Percentiles rank a stretch among this genome's conserved stretches.
phyloP scores from a whole-genome alignment of 2,113 vertebrate species.

The Fregetta grallaria region DNA sequence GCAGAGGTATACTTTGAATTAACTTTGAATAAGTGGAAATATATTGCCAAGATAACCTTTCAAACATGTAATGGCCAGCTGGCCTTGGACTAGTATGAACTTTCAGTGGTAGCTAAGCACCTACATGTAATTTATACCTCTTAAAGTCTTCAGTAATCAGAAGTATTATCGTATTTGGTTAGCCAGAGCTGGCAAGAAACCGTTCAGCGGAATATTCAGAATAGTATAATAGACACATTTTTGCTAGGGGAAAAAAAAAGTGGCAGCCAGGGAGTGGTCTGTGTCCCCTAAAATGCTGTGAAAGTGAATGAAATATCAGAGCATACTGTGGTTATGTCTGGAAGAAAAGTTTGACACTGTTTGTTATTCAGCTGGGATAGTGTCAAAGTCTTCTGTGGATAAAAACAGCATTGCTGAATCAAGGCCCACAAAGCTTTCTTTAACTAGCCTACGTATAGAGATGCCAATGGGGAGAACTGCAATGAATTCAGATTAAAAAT shows the following conservation, averaged over 20 bases:
- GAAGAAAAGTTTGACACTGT: not conserved
- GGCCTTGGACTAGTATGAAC: not conserved
- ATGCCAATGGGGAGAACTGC: slow-evolving; percentile 79
- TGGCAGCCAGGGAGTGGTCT: not conserved
- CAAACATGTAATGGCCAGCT: not conserved
- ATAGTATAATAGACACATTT: not conserved
- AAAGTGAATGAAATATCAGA: not conserved
- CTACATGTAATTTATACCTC: not conserved
- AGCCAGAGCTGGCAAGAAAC: not conserved
- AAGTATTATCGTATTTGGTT: not conserved
- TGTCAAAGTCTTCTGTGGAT: not conserved
- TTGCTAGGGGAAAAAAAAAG: not conserved
- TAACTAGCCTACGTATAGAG: slow-evolving; percentile 86
- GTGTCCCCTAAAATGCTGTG: not conserved
- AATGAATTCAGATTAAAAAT: slow-evolving; percentile 88
- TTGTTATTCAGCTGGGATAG: not conserved
- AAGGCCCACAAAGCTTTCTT: slow-evolving; percentile 63
- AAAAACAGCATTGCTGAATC: not conserved
- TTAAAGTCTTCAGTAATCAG: not conserved
- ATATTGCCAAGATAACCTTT: not conserved
- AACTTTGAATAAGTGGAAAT: not conserved
- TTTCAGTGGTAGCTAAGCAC: not conserved
- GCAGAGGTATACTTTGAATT: not conserved
- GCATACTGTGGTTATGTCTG: not conserved
- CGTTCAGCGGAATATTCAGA: not conserved